phyloP scores from a whole-genome alignment of 2,113 vertebrate species.

The Stigmatopora nigra region DNA sequence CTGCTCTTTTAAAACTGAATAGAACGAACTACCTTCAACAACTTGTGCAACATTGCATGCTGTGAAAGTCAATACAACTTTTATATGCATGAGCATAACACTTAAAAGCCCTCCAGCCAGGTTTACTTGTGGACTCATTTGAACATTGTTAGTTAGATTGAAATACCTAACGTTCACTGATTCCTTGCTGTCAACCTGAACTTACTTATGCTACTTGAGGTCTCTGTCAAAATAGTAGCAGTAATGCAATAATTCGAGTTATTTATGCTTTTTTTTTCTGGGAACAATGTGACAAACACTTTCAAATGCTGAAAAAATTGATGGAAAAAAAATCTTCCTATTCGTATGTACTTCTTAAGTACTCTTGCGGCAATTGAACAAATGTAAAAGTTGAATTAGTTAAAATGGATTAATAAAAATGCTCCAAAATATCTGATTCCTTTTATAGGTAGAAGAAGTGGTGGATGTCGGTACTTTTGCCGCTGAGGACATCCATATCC shows the following conservation, averaged over 20 bases:
- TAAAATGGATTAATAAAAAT: background rate
- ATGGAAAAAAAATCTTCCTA: no score
- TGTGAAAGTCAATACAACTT: slow-evolving; percentile 9
- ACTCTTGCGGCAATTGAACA: no score
- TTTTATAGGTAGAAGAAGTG: slow-evolving; percentile 90
- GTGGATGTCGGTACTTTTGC: slow-evolving; percentile 89
- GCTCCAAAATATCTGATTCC: slow-evolving; percentile 2
- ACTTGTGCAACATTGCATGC: background rate
- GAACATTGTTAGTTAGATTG: slow-evolving; percentile 19
- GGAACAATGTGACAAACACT: background rate
- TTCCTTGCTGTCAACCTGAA: slow-evolving; percentile 8
- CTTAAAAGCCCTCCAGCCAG: background rate
- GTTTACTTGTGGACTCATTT: slow-evolving; percentile 16
- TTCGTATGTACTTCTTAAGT: no score
- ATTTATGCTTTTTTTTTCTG: background rate
- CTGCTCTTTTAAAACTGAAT: background rate
- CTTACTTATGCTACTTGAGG: background rate
- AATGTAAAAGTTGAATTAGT: no score
- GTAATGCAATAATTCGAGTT: background rate
- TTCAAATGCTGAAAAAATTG: no score
- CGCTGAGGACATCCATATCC: slow-evolving; percentile 91
- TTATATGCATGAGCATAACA: slow-evolving; percentile 2
- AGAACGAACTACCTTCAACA: background rate
- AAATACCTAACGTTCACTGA: slow-evolving; percentile 16
- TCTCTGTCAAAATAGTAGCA: background rate